phyloP scores from a whole-genome alignment of 2,113 vertebrate genomes.

The Chrysochloris asiatica region DNA sequence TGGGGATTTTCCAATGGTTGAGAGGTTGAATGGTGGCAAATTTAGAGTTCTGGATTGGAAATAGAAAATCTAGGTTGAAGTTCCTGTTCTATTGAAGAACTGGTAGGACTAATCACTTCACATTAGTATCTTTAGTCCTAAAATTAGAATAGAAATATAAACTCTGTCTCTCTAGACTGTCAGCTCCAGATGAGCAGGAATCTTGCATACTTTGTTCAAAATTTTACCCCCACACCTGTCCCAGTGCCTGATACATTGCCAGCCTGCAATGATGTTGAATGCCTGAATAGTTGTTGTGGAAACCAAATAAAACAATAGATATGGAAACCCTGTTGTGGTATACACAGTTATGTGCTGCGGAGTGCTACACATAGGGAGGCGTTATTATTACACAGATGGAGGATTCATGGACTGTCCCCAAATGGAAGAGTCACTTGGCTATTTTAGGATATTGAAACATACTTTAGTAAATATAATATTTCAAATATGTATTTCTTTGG shows the following conservation, averaged over 20 bases:
- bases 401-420: neutral
- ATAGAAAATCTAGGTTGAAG: neutral
- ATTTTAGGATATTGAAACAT: constrained; percentile 32
- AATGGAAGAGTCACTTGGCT: constrained; percentile 42
- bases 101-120: neutral
- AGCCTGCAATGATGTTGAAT: neutral
- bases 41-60: neutral
- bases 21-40: neutral
- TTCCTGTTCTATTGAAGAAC: neutral
- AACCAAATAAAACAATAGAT: neutral
- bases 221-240: rapidly evolving
- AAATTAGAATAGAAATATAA: neutral
- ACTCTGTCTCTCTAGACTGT: neutral
- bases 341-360: no score
- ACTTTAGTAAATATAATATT: constrained; percentile 27
- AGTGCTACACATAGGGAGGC: neutral
- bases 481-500: constrained; percentile 2
- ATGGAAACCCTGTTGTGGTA: neutral
- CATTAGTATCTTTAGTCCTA: neutral
- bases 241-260: neutral
- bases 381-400: constrained; percentile 9
- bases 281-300: neutral
- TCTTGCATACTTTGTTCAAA: neutral
- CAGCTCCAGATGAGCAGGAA: neutral
- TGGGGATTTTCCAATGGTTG: neutral